Conservation (phyloP, 1,140 invertebrate species). For the Heterodera schachtii region DNA sequence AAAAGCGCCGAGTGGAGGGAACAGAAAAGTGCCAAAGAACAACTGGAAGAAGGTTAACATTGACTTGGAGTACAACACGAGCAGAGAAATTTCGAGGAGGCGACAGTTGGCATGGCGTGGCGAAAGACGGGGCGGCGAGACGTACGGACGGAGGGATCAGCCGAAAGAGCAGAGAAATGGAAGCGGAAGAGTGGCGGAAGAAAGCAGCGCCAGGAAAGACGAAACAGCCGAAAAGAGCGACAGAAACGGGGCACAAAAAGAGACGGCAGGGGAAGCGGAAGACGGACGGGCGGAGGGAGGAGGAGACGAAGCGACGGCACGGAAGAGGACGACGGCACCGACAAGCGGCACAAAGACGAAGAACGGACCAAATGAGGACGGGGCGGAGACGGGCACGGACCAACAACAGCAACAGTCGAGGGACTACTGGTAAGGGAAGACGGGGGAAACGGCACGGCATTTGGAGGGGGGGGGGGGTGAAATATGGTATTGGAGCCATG, state of each 20-base stretch:
- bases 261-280: too few relatives aligned
- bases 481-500: too few relatives aligned
- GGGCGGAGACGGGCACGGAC: not conserved
- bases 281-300: too few relatives aligned
- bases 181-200: not conserved
- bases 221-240: not conserved
- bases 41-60: conserved; percentile 48
- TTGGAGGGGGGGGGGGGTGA: too few relatives aligned
- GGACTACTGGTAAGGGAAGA: not conserved
- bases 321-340: too few relatives aligned
- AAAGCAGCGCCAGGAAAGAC: not conserved
- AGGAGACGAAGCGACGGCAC: too few relatives aligned
- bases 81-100: conserved; percentile 8
- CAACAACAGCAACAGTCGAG: not conserved
- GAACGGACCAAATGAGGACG: not conserved
- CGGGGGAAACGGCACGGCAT: too few relatives aligned
- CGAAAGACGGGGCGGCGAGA: conserved; percentile 3
- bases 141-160: conserved; percentile 6
- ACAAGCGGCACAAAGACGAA: too few relatives aligned
- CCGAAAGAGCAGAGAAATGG: not conserved
- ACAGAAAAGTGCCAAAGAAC: conserved; percentile 39
- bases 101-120: conserved; percentile 14
- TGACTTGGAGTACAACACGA: conserved; percentile 40
- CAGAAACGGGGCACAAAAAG: too few relatives aligned
- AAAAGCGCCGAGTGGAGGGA: conserved; percentile 21